These are phyloP conservation scores for Mus minutoides DNA, from an alignment of 2,797 vertebrate genomes.

Conservation along the genomic window DNA sequence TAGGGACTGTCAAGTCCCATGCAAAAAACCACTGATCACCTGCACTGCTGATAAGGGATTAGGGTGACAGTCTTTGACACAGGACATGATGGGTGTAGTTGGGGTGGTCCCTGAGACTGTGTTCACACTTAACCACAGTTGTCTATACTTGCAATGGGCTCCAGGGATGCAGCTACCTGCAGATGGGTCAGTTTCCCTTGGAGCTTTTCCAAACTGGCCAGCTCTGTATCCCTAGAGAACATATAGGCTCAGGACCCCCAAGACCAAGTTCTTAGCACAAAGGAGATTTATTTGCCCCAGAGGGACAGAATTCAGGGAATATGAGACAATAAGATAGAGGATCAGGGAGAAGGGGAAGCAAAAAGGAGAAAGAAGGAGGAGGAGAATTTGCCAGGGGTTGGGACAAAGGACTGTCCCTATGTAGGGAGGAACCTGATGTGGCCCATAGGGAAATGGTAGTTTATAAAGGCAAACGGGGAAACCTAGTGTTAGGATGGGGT, in stretches of 20 bases:
- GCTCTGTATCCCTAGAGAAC: not conserved
- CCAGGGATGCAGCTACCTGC: not conserved
- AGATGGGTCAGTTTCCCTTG: not conserved
- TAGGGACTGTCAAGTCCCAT: fast-evolving
- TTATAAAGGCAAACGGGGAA: not conserved
- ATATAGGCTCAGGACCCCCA: not conserved
- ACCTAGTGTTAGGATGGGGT: not conserved
- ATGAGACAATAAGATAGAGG: not conserved
- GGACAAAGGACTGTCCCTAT: not conserved
- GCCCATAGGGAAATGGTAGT: not conserved
- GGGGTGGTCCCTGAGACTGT: not conserved
- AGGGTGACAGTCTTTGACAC: not conserved
- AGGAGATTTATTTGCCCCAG: not conserved
- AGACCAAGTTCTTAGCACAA: not conserved
- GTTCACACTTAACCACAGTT: not conserved
- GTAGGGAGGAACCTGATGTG: not conserved
- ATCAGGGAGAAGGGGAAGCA: not conserved
- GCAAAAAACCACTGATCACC: too few species aligned
- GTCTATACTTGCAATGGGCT: not conserved
- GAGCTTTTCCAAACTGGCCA: not conserved
- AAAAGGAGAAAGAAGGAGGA: not conserved
- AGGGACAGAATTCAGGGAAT: not conserved
- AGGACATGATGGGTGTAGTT: not conserved
- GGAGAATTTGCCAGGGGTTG: not conserved
- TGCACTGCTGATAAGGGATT: not conserved